These are phyloP conservation scores for Enteromius afrohamiltoni DNA, from an alignment of 2,797 vertebrate species.

Conservation along the genomic window DNA sequence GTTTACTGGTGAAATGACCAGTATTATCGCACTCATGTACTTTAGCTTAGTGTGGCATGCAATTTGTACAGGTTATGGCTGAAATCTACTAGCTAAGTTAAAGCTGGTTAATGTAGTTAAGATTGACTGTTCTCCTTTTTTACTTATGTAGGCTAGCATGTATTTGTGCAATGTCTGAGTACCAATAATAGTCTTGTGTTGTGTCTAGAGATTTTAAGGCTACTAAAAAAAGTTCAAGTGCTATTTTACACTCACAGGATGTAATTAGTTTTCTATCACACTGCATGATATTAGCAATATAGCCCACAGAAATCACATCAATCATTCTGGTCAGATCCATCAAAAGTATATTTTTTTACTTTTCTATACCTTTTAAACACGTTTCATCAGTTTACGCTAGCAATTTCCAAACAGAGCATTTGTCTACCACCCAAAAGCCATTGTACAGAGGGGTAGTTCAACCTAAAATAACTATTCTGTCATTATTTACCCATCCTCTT, in stretches of 20 bases:
- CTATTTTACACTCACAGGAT: slow-evolving; percentile 25
- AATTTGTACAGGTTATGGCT: not conserved
- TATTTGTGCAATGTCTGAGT: not conserved
- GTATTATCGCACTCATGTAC: not conserved
- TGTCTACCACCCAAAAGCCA: not conserved
- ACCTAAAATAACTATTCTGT: not conserved
- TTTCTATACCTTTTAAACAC: slow-evolving; percentile 3
- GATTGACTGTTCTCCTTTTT: slow-evolving; percentile 2
- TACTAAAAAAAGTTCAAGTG: slow-evolving; percentile 23
- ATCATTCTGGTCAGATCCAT: not conserved
- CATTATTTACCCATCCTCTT: not conserved
- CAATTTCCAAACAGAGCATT: not conserved
- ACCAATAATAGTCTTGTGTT: slow-evolving; percentile 15
- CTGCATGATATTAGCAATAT: slow-evolving; percentile 26
- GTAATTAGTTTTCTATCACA: slow-evolving; percentile 25
- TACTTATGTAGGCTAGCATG: not conserved
- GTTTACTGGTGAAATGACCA: slow-evolving; percentile 18
- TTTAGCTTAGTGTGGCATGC: not conserved
- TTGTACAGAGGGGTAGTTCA: not conserved
- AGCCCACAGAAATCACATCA: slow-evolving; percentile 22
- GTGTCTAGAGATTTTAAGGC: slow-evolving; percentile 12
- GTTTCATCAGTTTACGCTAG: not conserved
- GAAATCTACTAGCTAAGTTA: not conserved
- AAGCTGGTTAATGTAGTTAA: slow-evolving; percentile 10
- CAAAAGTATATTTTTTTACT: not conserved